phyloP scores from a whole-genome alignment of 2,113 vertebrate species.

The Macaca mulatta region DNA sequence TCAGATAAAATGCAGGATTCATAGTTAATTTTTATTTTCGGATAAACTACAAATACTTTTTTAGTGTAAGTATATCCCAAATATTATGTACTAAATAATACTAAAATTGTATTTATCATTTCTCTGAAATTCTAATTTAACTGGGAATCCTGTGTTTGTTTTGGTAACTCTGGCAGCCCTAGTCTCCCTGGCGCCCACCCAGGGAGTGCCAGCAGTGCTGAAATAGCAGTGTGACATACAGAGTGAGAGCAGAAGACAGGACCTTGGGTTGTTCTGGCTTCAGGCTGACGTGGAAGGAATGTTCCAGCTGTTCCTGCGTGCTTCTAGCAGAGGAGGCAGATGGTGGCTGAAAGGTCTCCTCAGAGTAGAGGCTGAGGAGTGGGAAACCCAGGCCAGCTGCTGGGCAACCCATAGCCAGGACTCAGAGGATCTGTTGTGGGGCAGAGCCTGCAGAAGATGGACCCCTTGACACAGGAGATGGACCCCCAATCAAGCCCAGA shows the following conservation, averaged over 20 bases:
- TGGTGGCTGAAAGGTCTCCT: not conserved
- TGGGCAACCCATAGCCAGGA: not conserved
- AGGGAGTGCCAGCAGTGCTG: not conserved
- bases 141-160: not conserved
- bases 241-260: not conserved
- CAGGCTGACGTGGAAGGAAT: not conserved
- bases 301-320: not conserved
- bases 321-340: not conserved
- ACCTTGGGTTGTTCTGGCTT: not conserved
- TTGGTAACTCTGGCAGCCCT: not conserved
- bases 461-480: too few relatives aligned
- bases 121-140: constrained; percentile 31
- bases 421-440: not conserved
- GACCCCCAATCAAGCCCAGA: not conserved
- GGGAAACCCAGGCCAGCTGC: not conserved
- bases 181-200: not conserved
- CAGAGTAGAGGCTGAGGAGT: not conserved
- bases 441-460: not conserved
- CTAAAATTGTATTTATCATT: not conserved
- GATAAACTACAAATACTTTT: not conserved
- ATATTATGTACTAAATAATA: not conserved
- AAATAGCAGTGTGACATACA: not conserved
- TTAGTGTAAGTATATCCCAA: not conserved
- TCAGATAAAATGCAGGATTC: not conserved
- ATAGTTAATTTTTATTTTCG: not conserved